A percentile compares a stretch with the other conserved stretches of the same genome.
Evolutionary conservation across 2,797 vertebrate genomes (phyloP).

Genomic region (Pseudomugil tenellus): DNA sequence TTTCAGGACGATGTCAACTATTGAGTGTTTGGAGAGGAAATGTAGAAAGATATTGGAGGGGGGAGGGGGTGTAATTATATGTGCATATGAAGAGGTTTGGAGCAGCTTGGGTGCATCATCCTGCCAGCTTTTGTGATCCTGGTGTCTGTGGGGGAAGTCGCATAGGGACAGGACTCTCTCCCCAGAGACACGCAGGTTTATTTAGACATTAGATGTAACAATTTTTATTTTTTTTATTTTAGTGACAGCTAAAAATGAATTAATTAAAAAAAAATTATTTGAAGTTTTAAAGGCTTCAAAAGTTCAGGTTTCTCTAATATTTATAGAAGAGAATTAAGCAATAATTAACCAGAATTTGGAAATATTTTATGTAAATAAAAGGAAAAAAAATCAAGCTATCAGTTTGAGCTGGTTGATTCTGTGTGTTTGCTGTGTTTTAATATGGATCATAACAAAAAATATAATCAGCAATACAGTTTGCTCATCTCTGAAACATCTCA

Average conservation of each 20-base stretch:
- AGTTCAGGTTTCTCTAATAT: slow-evolving; percentile 3
- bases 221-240: slow-evolving; percentile 5
- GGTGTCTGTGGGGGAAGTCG: slow-evolving; percentile 57
- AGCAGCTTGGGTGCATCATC: slow-evolving; percentile 72
- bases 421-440: no score
- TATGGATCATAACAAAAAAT: no score
- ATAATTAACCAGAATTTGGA: not conserved
- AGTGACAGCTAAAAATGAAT: not conserved
- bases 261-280: not conserved
- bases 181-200: slow-evolving; percentile 49
- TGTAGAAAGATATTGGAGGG: slow-evolving; percentile 28
- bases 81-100: slow-evolving; percentile 77
- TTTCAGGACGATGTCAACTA: slow-evolving; percentile 67
- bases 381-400: not conserved
- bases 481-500: not conserved
- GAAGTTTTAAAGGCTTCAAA: not conserved
- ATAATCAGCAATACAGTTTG: not conserved
- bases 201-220: slow-evolving; percentile 44
- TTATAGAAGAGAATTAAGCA: slow-evolving; percentile 1
- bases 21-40: slow-evolving; percentile 43
- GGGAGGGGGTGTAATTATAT: slow-evolving; percentile 72
- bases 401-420: not conserved
- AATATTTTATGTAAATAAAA: not conserved
- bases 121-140: slow-evolving; percentile 71
- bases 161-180: slow-evolving; percentile 57